Evolutionary conservation across 2,888 invertebrate species (phyloP), one percentile per base, ranked within the genome.

Genomic region (Choristoneura rosaceana): DNA sequence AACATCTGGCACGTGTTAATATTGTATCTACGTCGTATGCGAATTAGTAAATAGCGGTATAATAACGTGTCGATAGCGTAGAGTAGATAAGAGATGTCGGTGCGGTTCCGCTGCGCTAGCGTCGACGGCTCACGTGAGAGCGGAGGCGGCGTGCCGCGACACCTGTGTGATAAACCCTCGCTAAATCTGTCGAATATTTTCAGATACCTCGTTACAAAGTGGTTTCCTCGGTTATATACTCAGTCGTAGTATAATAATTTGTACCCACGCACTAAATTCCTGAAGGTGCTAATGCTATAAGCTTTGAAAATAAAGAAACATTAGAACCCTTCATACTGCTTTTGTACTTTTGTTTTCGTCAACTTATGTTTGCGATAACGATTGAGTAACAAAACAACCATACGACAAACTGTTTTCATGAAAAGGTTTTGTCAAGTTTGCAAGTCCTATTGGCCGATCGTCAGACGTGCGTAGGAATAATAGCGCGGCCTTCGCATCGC

Each of bases 401-500:
- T 25, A 25, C 0, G 25, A 25, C 25, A 2, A 47, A 47, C 47
- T 5, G 47, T 47, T 47, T 4, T n/a, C 0, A 2, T 47, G 38
- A 34, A 9, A 38, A 38, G 7, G 34, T 25, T 38, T 38, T 38
- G 59, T 59, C 38, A 59, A 59, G n/a, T 38, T 17, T 55, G 55
- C 55, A n/a, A 59, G 59, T n/a, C 59, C 34, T 38, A 77, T 76
- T 75, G 78, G 76, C 77, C 75, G 78, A 76, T 80, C 75, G 80
- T 81, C 84, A 89, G 89, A 81, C 79, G 80, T 78, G 85, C 84
- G 82, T 76, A 78, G 86, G 83, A 89, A 89, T 90, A 88, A 88
- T 87, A 85, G 81, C 80, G 75, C 86, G 93, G 88, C 93, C 93
- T 93, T 94, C 93, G 82, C 81, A 83, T 93, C 93, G 82, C 81